These are phyloP conservation scores for Philaenus spumarius DNA, from an alignment of 1,140 invertebrate genomes.

Conservation along the genomic window DNA sequence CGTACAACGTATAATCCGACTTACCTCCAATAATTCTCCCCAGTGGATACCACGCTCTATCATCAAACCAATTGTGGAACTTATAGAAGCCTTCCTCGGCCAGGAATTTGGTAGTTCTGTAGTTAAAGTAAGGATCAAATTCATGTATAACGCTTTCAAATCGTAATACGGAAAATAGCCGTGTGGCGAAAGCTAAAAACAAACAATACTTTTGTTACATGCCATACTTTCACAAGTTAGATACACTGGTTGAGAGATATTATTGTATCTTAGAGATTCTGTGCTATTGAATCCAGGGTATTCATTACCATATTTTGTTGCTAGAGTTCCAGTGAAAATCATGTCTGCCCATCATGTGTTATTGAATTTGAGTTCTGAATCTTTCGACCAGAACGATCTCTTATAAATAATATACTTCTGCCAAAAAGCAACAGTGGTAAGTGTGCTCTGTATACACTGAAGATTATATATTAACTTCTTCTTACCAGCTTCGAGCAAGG, in stretches of 20 bases:
- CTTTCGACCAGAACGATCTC: too few relatives aligned
- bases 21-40: conserved; percentile 92
- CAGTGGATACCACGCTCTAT: conserved; percentile 95
- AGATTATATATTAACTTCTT: too few relatives aligned
- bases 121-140: conserved; percentile 99
- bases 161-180: conserved; percentile 91
- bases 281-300: background rate
- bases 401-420: too few relatives aligned
- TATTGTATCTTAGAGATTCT: background rate
- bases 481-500: too few relatives aligned
- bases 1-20: conserved; percentile 20
- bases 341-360: background rate
- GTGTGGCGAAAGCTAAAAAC: conserved; percentile 85
- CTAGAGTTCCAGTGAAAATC: background rate
- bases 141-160: conserved; percentile 99
- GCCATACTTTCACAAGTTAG: background rate
- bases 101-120: conserved; percentile 90
- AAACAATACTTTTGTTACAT: conserved; percentile 26
- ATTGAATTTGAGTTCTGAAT: background rate
- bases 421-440: too few relatives aligned
- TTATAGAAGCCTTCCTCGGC: conserved; percentile 95
- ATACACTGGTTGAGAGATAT: conserved; percentile 6
- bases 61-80: conserved; percentile 99
- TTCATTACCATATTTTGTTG: background rate
- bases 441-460: too few relatives aligned